These are phyloP conservation scores for Meloidogyne hapla DNA, from an alignment of 1,140 invertebrate species.

Conservation along the genomic window DNA sequence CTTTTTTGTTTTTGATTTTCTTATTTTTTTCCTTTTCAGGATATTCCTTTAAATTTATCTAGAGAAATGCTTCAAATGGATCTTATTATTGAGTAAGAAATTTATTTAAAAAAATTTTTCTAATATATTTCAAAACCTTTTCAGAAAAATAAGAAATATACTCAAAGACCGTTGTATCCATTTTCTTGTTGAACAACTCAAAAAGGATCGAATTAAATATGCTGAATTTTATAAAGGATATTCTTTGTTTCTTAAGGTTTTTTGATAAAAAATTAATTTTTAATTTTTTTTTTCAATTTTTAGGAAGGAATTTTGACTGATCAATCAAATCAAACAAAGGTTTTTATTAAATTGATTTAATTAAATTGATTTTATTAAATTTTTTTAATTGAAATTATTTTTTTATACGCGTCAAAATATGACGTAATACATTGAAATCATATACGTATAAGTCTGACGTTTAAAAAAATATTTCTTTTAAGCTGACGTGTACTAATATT, in stretches of 20 bases:
- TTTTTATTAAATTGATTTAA: neutral
- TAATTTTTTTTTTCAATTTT: neutral
- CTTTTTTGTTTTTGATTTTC: neutral
- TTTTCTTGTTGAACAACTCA: slow-evolving; percentile 80
- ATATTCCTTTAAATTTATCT: slow-evolving; percentile 93
- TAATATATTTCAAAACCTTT: slow-evolving; percentile 8
- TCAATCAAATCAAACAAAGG: slow-evolving; percentile 21
- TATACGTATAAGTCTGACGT: no score
- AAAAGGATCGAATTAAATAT: slow-evolving; percentile 80
- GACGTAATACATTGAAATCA: no score
- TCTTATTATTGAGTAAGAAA: slow-evolving; percentile 77
- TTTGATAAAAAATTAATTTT: neutral
- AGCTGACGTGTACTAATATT: no score
- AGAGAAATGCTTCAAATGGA: slow-evolving; percentile 91
- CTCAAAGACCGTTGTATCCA: slow-evolving; percentile 80
- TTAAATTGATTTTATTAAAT: no score
- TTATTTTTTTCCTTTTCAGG: slow-evolving; percentile 62
- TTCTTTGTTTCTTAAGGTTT: slow-evolving; percentile 77
- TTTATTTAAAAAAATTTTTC: neutral
- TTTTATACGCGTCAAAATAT: no score
- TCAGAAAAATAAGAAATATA: slow-evolving; percentile 80
- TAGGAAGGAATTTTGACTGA: slow-evolving; percentile 26
- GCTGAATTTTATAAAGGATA: slow-evolving; percentile 86
- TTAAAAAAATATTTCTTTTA: no score
- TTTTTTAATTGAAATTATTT: no score